phyloP scores from a whole-genome alignment of 2,797 vertebrate species.

The Parotocinclus haroldoi region DNA sequence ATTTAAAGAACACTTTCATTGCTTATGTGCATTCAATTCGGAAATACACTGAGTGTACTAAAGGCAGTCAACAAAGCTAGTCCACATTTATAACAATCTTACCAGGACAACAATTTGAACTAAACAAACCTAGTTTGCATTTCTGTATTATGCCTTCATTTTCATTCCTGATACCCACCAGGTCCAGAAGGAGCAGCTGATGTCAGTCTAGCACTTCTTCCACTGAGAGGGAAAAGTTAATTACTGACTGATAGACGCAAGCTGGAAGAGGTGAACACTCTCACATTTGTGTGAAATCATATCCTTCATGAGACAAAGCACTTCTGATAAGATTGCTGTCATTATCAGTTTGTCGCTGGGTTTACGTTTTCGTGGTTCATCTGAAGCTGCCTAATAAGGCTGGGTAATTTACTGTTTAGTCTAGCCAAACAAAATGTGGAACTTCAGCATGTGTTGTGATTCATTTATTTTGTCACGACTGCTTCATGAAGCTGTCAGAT shows the following conservation, averaged over 20 bases:
- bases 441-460: conserved; percentile 27
- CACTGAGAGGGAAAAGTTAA: conserved; percentile 47
- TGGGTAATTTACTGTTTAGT: conserved; percentile 41
- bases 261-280: conserved; percentile 55
- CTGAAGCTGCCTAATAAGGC: conserved; percentile 50
- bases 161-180: conserved; percentile 23
- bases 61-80: not conserved
- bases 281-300: conserved; percentile 52
- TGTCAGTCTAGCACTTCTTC: conserved; percentile 20
- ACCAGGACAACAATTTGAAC: not conserved
- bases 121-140: conserved; percentile 26
- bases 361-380: conserved; percentile 32
- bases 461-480: conserved; percentile 41
- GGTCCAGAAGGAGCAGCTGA: conserved; percentile 24
- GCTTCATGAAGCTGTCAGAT: conserved; percentile 13
- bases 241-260: conserved; percentile 60
- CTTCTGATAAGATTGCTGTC: conserved; percentile 32
- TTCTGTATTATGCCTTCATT: conserved; percentile 10
- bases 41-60: not conserved
- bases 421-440: conserved; percentile 3
- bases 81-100: conserved; percentile 13
- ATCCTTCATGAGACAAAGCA: conserved; percentile 28
- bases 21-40: conserved; percentile 1
- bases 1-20: conserved; percentile 13
- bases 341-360: conserved; percentile 38